Base-by-base conservation (phyloP, 2,113 vertebrate genomes). In the Proteles cristata region DNA sequence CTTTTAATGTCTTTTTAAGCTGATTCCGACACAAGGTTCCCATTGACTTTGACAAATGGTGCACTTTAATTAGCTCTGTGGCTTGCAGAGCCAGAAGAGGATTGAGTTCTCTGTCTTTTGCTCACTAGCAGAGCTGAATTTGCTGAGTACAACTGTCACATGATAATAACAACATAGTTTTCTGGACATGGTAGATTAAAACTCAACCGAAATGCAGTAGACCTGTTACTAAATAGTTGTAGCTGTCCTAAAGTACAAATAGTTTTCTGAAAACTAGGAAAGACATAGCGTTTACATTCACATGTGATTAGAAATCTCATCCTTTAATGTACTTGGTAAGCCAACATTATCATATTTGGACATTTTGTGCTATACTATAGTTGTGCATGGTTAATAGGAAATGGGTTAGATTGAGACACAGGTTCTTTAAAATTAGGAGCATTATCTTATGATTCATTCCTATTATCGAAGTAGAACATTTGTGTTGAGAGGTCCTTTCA, bases 21-120 rank as follows among this genome's bases (percentile, higher is more conserved):
- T 55, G 55, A 96, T 43, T 66, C 50, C 85, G 63, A 93, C 21
- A n/a, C 61, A 94, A 39, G 39, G 39, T 86, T 97, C 61, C 55
- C 15, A 7, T 15, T 77, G 69, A 93, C 91, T 93, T 96, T 87
- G 97, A 94, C 79, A 93, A 89, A 96, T 53, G 26, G 26, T 43
- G 5, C 55, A 39, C 89, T 96, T 96, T 87, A 95, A 96, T 84
- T 96, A 97, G 86, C 86, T 96, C 19, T 94, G 48, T 77, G 73
- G 50, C n/a, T 69, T 61, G 48, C 77, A 96, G 91, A 82, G 74
- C 45, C 90, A 84, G 71, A 71, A 45, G 7, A 68, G 81, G 61
- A 68, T 50, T 77, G 81, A 79, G 66, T 86, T 95, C 61, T 35
- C 48, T 81, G 23, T 94, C n/a, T 65, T 74, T 77, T 93, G 31